Evolutionary conservation across 2,797 vertebrate genomes (phyloP), one percentile per base, ranked within the genome.

Genomic region (Echiichthys vipera): DNA sequence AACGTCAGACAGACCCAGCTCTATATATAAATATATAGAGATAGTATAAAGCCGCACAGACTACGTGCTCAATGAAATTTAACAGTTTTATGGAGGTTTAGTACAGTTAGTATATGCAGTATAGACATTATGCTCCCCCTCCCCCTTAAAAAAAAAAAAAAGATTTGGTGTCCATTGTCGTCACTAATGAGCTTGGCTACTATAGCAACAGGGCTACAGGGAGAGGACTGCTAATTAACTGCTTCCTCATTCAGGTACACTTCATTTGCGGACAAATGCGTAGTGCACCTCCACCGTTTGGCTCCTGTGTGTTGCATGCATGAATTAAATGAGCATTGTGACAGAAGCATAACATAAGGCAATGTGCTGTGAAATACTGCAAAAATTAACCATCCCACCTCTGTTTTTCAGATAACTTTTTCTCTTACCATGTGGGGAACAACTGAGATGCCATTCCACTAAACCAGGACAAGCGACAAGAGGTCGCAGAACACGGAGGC

Each of bases 131-230:
- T 46, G 11, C 47, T 54, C 11, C 34, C 9, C 34, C 43, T 32
- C 11, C 4, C 27, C 30, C n/a, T 63, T 32, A 29, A 20, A 72
- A 65, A 77, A 77, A 65, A 77, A 39, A 43, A 62, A 78, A 81
- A 75, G 15, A 75, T 71, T 68, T 53, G 43, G 68, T 40, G 6
- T 79, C 51, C 47, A 25, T 51, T 51, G 71, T 39, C 46, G 17
- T 65, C 58, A 14, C 56, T 84, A 83, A 87, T 80, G 70, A 91
- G 68, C 20, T 69, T 39, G 57, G 90, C 80, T 86, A 56, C 90
- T 78, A 89, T 90, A 81, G 91, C 85, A 88, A 92, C 91, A 18
- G 55, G 50, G 47, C 84, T 71, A 49, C 34, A 39, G 82, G 68
- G 84, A 87, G 80, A 67, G 36, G 43, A 4, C 12, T 46, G 56